These are phyloP conservation scores for Imbricaverruca yamaguchii DNA, from an alignment of 2,888 invertebrate genomes.

Conservation along the genomic window DNA sequence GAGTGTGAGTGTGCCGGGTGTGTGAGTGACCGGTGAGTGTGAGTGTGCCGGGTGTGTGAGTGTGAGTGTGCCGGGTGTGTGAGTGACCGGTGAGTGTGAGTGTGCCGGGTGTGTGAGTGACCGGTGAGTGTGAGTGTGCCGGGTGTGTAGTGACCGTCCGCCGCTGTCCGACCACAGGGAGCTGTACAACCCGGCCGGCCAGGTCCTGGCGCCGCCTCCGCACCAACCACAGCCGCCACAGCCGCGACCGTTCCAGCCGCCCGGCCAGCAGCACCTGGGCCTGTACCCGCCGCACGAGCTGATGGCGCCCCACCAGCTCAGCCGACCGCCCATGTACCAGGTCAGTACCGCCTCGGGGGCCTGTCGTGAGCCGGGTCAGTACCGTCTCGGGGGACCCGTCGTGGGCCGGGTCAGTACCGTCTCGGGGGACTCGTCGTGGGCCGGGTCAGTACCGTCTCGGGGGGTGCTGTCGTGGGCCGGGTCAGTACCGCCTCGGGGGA, in stretches of 20 bases:
- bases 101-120: neutral
- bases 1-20: no score
- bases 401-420: no score
- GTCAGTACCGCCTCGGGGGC: neutral
- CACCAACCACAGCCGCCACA: neutral
- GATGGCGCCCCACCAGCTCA: neutral
- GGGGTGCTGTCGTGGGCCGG: no score
- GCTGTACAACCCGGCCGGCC: neutral
- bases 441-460: no score
- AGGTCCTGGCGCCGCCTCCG: neutral
- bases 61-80: no score
- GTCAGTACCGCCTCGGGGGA: no score
- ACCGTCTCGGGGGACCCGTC: no score
- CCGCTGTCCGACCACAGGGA: neutral
- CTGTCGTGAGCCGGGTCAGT: no score
- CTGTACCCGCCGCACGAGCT: slow-evolving; percentile 33
- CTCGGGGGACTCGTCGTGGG: no score
- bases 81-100: no score
- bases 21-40: no score
- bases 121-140: neutral
- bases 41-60: no score
- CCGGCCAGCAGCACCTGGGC: slow-evolving; percentile 22
- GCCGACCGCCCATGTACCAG: neutral
- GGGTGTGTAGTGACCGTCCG: neutral
- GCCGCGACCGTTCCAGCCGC: slow-evolving; percentile 37